These are phyloP conservation scores for Helicoverpa armigera DNA, from an alignment of 1,140 invertebrate genomes.

Conservation along the genomic window DNA sequence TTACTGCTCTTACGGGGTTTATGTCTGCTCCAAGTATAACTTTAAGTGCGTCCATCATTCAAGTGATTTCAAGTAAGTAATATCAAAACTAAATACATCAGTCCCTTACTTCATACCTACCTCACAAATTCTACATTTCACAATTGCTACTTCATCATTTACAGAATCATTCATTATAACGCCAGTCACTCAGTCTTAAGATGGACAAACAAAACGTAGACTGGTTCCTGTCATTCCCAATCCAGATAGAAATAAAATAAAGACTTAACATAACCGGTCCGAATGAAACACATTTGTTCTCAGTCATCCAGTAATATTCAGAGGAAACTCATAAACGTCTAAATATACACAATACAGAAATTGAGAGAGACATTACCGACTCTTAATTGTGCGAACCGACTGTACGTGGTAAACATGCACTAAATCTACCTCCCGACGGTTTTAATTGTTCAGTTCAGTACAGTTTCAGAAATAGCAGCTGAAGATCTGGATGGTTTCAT, in stretches of 20 bases:
- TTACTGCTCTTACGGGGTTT: conserved; percentile 13
- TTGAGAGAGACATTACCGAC: conserved; percentile 45
- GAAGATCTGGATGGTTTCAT: conserved; percentile 18
- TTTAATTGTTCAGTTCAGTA: conserved; percentile 54
- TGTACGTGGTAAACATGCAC: conserved; percentile 35
- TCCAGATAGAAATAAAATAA: conserved; percentile 22
- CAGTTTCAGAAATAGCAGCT: conserved; percentile 33
- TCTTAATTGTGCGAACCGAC: conserved; percentile 52
- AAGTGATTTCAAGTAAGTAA: neutral
- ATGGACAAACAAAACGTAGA: conserved; percentile 3
- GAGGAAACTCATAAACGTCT: conserved; percentile 52
- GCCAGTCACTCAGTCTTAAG: neutral
- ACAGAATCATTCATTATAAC: neutral
- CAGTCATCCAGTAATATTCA: conserved; percentile 44
- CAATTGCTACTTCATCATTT: neutral
- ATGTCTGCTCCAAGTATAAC: conserved; percentile 6
- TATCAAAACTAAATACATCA: conserved; percentile 7
- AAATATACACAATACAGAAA: conserved; percentile 52
- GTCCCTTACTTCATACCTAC: neutral
- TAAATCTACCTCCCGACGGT: conserved; percentile 50
- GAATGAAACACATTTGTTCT: conserved; percentile 13
- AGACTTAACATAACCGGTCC: conserved; percentile 22
- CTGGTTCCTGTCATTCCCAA: neutral
- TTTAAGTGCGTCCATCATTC: conserved; percentile 30
- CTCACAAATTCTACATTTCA: neutral